A percentile compares a stretch with the other conserved stretches of the same genome.
Conservation (phyloP, 2,797 vertebrate species). For the Ceyx erithaca region DNA sequence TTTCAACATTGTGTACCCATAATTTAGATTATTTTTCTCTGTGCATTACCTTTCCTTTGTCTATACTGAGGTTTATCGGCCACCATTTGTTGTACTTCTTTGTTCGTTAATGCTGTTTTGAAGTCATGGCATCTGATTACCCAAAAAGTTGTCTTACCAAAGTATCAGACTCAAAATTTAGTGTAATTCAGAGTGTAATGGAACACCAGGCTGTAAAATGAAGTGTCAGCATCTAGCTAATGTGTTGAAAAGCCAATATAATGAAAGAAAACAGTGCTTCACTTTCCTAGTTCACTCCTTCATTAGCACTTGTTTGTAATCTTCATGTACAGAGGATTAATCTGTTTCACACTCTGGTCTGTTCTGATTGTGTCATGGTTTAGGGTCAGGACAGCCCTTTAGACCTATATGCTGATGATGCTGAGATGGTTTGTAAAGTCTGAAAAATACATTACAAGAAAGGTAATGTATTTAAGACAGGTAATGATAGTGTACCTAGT, state of each 20-base stretch:
- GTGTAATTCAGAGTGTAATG: background rate
- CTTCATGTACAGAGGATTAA: background rate
- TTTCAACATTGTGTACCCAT: background rate
- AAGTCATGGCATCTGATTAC: background rate
- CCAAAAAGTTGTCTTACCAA: background rate
- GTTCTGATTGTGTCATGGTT: background rate
- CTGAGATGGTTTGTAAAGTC: background rate
- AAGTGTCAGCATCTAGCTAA: background rate
- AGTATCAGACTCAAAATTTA: background rate
- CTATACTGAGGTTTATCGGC: background rate
- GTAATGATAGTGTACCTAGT: background rate
- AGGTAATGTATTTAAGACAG: background rate
- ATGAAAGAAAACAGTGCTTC: background rate
- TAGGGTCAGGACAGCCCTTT: too few relatives aligned
- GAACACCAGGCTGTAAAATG: background rate
- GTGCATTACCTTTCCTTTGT: background rate
- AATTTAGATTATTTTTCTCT: background rate
- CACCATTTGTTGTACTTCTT: background rate
- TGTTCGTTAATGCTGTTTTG: background rate
- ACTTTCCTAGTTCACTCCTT: background rate
- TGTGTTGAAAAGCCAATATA: background rate
- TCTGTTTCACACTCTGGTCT: background rate
- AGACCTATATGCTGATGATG: too few relatives aligned
- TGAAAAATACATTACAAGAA: background rate
- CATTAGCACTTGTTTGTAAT: background rate